Percentiles rank a stretch among this genome's conserved stretches.
Evolutionary conservation across 2,113 vertebrate species (phyloP).

Genomic region (Raphicerus campestris): DNA sequence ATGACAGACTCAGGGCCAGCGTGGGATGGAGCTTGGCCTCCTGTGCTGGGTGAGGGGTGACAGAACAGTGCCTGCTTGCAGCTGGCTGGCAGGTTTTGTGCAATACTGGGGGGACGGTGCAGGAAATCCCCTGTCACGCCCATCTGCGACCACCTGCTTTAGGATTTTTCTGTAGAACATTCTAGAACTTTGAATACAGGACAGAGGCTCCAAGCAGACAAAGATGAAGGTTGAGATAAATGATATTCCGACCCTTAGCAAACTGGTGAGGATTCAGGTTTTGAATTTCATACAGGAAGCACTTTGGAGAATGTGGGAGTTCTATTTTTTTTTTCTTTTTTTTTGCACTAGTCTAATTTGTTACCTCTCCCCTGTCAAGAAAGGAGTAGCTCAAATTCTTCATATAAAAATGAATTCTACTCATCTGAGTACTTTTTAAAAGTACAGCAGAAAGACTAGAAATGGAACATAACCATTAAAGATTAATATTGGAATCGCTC

Average conservation of each 20-base stretch:
- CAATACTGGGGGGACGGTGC: neutral
- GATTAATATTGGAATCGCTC: constrained; percentile 29
- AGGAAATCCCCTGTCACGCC: neutral
- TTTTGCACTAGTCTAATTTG: constrained; percentile 45
- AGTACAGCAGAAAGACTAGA: neutral
- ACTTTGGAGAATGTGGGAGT: constrained; percentile 35
- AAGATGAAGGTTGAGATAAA: neutral
- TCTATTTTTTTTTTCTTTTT: neutral
- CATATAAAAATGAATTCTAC: neutral
- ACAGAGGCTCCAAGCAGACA: neutral
- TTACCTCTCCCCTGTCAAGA: neutral
- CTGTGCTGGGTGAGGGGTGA: neutral
- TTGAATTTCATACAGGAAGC: constrained; percentile 39
- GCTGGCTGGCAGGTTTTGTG: neutral
- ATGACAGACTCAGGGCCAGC: neutral
- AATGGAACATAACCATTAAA: constrained; percentile 38
- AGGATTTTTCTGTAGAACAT: neutral
- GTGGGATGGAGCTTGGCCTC: neutral
- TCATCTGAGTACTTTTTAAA: neutral
- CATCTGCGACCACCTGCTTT: neutral
- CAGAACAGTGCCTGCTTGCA: neutral
- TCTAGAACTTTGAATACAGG: neutral
- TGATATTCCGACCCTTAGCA: neutral
- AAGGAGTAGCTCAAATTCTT: constrained; percentile 36
- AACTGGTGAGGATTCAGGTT: neutral